These are phyloP conservation scores for Octodonta nipae DNA, from an alignment of 2,888 invertebrate species.

Conservation along the genomic window DNA sequence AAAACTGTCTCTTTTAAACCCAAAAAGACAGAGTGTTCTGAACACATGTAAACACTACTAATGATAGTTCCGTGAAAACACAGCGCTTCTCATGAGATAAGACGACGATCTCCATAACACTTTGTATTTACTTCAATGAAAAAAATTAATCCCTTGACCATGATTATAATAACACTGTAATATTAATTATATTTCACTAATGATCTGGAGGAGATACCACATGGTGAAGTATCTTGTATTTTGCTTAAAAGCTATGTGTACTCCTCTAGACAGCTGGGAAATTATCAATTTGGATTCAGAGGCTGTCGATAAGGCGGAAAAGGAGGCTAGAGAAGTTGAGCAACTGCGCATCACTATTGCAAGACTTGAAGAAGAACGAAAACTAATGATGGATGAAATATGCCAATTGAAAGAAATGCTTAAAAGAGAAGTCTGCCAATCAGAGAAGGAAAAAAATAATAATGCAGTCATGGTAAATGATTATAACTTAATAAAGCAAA, in stretches of 20 bases:
- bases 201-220: conserved; percentile 10
- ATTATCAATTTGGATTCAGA: conserved; percentile 40
- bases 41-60: no score
- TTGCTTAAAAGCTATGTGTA: conserved; percentile 21
- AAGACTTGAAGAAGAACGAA: conserved; percentile 54
- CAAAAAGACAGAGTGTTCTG: no score
- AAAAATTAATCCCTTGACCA: no score
- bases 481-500: conserved; percentile 82
- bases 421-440: conserved; percentile 58
- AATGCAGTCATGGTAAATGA: conserved; percentile 76
- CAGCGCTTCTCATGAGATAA: no score
- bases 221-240: conserved; percentile 14
- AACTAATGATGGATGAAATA: conserved; percentile 36
- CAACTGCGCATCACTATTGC: conserved; percentile 42
- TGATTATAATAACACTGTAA: background rate
- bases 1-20: no score
- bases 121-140: no score
- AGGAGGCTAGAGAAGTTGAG: conserved; percentile 44
- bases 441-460: conserved; percentile 57
- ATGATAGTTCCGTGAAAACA: no score
- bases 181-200: no score
- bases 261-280: conserved; percentile 35
- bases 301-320: conserved; percentile 45
- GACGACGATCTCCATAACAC: no score
- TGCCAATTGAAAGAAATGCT: conserved; percentile 61